These are phyloP conservation scores for Alectura lathami DNA, from an alignment of 2,113 vertebrate species.

Conservation along the genomic window DNA sequence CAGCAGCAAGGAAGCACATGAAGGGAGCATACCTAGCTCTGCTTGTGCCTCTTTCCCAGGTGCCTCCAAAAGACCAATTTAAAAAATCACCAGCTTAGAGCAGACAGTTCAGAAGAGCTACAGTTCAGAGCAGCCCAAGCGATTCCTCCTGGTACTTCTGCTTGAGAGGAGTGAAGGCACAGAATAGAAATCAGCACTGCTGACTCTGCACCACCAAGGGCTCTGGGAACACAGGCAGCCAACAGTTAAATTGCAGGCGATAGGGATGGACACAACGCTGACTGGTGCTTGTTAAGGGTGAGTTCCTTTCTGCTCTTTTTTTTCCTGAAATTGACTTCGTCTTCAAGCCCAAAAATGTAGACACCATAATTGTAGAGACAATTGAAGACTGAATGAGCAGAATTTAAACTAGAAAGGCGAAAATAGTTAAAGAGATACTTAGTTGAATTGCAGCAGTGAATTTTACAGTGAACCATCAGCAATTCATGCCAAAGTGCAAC, in stretches of 20 bases:
- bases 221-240: fast-evolving
- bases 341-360: neutral
- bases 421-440: neutral
- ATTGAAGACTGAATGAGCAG: neutral
- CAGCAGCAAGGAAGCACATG: neutral
- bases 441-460: neutral
- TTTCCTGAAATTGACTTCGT: neutral
- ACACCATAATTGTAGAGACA: neutral
- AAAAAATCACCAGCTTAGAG: too few relatives aligned
- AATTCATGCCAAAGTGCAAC: neutral
- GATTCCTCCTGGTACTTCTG: neutral
- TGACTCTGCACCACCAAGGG: neutral
- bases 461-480: neutral
- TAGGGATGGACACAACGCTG: neutral
- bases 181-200: neutral
- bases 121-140: neutral
- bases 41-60: neutral
- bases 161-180: neutral
- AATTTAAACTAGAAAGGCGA: neutral
- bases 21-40: neutral
- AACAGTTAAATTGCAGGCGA: fast-evolving
- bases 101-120: neutral
- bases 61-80: neutral
- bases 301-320: neutral
- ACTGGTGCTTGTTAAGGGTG: neutral